Evolutionary conservation across 2,797 vertebrate genomes (phyloP).

Genomic region (Cyprinodon diabolis): DNA sequence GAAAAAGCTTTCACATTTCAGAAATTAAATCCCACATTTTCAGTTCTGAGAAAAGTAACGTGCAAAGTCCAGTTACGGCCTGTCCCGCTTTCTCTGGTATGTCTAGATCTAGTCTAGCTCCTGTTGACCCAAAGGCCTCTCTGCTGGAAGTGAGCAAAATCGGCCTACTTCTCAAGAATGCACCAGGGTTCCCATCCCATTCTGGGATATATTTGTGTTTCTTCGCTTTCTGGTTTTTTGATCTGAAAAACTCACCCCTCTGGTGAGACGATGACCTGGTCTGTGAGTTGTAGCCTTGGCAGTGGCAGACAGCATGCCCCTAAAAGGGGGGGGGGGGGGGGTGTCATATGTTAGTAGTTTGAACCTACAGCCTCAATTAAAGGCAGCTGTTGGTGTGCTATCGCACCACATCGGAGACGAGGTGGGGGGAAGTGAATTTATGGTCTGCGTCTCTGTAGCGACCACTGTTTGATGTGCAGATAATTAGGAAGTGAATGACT

Average conservation of each 20-base stretch:
- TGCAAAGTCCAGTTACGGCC: slow-evolving; percentile 54
- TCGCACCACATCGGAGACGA: slow-evolving; percentile 70
- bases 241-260: slow-evolving; percentile 64
- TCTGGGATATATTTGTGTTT: slow-evolving; percentile 49
- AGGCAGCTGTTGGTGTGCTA: slow-evolving; percentile 91
- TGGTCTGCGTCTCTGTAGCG: slow-evolving; percentile 84
- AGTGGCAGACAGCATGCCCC: slow-evolving; percentile 58
- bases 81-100: slow-evolving; percentile 59
- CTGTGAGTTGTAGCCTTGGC: slow-evolving; percentile 62
- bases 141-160: slow-evolving; percentile 49
- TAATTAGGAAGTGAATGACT: slow-evolving; percentile 93
- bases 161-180: slow-evolving; percentile 69
- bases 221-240: slow-evolving; percentile 41
- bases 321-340: slow-evolving; percentile 59
- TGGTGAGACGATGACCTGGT: slow-evolving; percentile 52
- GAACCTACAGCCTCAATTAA: slow-evolving; percentile 87
- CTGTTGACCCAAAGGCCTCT: slow-evolving; percentile 66
- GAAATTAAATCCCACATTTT: slow-evolving; percentile 22
- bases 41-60: slow-evolving; percentile 32
- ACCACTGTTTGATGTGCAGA: slow-evolving; percentile 88
- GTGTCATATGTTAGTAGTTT: slow-evolving; percentile 86
- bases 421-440: slow-evolving; percentile 83
- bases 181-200: slow-evolving; percentile 54
- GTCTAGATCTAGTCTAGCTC: slow-evolving; percentile 64
- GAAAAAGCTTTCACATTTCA: slow-evolving; percentile 7